These are phyloP conservation scores for Sylvilagus bachmani DNA, from an alignment of 2,113 vertebrate species.

Conservation along the genomic window DNA sequence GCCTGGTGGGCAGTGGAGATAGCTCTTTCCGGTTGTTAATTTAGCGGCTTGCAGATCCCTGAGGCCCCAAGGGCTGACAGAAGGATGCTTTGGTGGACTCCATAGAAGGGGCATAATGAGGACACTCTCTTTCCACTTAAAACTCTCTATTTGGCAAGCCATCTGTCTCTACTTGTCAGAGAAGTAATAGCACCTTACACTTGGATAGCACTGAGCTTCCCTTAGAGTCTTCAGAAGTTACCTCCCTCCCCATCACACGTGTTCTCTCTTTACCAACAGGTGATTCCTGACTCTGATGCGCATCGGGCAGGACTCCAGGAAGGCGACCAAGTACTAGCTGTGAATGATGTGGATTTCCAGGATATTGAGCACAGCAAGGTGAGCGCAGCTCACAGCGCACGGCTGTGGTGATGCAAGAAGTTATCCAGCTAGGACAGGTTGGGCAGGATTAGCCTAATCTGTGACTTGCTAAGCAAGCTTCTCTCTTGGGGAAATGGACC, in stretches of 20 bases:
- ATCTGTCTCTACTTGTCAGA: not conserved
- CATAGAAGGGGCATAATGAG: not conserved
- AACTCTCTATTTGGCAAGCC: conserved; percentile 27
- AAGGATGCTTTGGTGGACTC: conserved; percentile 13
- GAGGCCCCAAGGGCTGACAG: not conserved
- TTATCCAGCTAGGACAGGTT: not conserved
- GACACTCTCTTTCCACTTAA: conserved; percentile 21
- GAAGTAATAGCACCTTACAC: not conserved
- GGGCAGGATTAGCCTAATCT: not conserved
- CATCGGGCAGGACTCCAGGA: conserved; percentile 97
- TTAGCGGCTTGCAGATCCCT: not conserved
- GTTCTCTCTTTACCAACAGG: conserved; percentile 86
- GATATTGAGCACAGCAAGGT: conserved; percentile 99
- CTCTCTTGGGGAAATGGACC: conserved; percentile 7
- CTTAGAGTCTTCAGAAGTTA: not conserved
- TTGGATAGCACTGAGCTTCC: conserved; percentile 44
- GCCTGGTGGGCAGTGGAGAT: not conserved
- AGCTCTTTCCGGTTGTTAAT: conserved; percentile 26
- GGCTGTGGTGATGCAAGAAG: conserved; percentile 13
- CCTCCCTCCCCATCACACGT: not conserved
- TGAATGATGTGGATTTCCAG: conserved; percentile 99
- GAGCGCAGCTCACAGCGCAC: conserved; percentile 62
- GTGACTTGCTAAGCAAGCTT: conserved; percentile 37
- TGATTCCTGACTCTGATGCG: conserved; percentile 97
- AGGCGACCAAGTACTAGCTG: conserved; percentile 98